These are phyloP conservation scores for Agraylea sexmaculata DNA, from an alignment of 1,140 invertebrate genomes.

Conservation along the genomic window DNA sequence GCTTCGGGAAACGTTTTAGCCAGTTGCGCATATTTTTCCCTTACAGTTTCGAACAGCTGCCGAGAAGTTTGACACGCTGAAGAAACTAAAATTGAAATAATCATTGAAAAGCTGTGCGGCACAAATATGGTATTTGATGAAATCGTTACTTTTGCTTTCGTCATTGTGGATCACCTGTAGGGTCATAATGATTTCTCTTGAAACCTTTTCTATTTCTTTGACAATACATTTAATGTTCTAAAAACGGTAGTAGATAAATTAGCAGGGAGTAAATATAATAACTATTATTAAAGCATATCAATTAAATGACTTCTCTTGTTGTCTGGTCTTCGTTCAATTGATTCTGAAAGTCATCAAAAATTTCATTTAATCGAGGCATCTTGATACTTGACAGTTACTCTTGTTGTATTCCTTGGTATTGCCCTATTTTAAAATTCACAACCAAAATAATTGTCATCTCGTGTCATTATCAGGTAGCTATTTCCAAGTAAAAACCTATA, in stretches of 20 bases:
- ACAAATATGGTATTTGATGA: not conserved
- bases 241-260: conserved; percentile 11
- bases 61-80: conserved; percentile 13
- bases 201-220: conserved; percentile 11
- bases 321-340: conserved; percentile 16
- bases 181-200: conserved; percentile 12
- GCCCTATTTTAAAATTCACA: too few species aligned
- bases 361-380: conserved; percentile 16
- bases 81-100: conserved; percentile 7
- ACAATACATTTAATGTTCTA: conserved; percentile 16
- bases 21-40: conserved; percentile 10
- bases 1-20: conserved; percentile 11
- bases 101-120: not conserved
- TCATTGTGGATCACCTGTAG: conserved; percentile 18
- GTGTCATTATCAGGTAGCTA: too few species aligned
- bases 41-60: conserved; percentile 12
- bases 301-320: conserved; percentile 13
- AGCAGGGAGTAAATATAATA: not conserved
- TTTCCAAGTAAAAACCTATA: too few species aligned
- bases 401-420: too few species aligned
- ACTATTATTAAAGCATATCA: not conserved
- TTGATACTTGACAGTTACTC: too few species aligned
- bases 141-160: conserved; percentile 9
- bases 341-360: conserved; percentile 17
- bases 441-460: too few species aligned